A percentile compares a stretch with the other conserved stretches of the same genome.
phyloP scores from a whole-genome alignment of 1,140 invertebrate genomes.

The Mamestra configurata region DNA sequence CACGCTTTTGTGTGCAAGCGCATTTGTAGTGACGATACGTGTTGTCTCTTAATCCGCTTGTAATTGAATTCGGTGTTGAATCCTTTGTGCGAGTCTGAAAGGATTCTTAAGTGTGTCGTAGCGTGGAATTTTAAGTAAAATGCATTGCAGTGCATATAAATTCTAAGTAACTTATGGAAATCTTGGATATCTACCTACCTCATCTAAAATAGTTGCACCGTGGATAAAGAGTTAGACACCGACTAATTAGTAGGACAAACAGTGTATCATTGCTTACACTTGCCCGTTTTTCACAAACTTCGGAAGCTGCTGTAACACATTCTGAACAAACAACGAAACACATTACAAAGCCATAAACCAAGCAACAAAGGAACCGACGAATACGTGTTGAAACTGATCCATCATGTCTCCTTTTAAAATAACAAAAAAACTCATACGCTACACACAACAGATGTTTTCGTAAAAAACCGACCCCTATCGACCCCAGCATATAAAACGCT shows the following conservation, averaged over 20 bases:
- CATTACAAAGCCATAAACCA: conserved; percentile 87
- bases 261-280: conserved; percentile 28
- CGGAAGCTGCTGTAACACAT: conserved; percentile 79
- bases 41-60: conserved; percentile 64
- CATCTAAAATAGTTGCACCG: background rate
- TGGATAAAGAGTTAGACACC: background rate
- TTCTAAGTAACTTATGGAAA: background rate
- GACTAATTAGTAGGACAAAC: conserved; percentile 5
- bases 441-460: conserved; percentile 86
- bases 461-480: conserved; percentile 80
- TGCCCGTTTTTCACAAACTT: conserved; percentile 64
- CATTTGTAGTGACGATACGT: conserved; percentile 54
- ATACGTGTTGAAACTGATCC: conserved; percentile 87
- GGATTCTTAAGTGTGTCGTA: conserved; percentile 25
- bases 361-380: conserved; percentile 85
- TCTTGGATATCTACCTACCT: background rate
- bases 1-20: conserved; percentile 67
- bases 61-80: conserved; percentile 62
- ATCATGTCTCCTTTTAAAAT: conserved; percentile 88
- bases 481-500: conserved; percentile 71
- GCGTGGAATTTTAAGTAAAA: conserved; percentile 23
- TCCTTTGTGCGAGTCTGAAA: conserved; percentile 38
- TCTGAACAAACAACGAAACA: conserved; percentile 87
- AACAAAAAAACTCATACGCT: conserved; percentile 84
- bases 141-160: background rate